Evolutionary conservation across 2,113 vertebrate genomes (phyloP), one percentile per base, ranked within the genome.

Genomic region (Thryonomys swinderianus): DNA sequence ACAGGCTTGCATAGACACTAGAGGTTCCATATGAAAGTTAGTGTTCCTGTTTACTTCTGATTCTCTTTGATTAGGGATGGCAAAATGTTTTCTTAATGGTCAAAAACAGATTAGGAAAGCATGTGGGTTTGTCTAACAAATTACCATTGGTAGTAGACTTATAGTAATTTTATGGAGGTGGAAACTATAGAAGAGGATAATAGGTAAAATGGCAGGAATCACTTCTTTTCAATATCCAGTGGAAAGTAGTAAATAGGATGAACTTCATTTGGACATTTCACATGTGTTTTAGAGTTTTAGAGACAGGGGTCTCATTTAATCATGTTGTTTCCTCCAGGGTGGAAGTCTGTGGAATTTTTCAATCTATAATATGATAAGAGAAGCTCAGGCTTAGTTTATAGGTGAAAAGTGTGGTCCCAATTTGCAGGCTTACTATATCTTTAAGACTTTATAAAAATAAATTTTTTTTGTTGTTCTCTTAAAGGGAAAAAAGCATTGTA

Each of bases 31-130:
- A 57, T 18, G 42, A 34, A 88, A 69, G 11, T 16, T 10, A 32
- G 5, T 18, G 48, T 94, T 95, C 85, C 82, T 85, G 16, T 66
- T 73, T 67, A 80, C 78, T 16, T 90, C n/a, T 93, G 14, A 85
- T 81, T 87, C 61, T 27, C 12, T 82, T 82, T 51, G 37, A 11
- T 67, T 94, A 90, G 34, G 90, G 78, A 48, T 80, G 32, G 40
- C 40, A 55, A 61, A 45, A 10, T 73, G 9, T 78, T 86, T 45
- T 86, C 53, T 62, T 32, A 59, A 67, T 84, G 82, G 30, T 88
- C 81, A 90, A 57, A 88, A 59, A 83, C 7, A 21, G 21, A 51
- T 84, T 79, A 51, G 51, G 76, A 51, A 17, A 66, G 45, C 30
- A 71, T 61, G 83, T 51, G 69, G 53, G 18, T 91, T 84, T 94